Evolutionary conservation across 2,113 vertebrate species (phyloP).

Genomic region (Percopsis transmontana): DNA sequence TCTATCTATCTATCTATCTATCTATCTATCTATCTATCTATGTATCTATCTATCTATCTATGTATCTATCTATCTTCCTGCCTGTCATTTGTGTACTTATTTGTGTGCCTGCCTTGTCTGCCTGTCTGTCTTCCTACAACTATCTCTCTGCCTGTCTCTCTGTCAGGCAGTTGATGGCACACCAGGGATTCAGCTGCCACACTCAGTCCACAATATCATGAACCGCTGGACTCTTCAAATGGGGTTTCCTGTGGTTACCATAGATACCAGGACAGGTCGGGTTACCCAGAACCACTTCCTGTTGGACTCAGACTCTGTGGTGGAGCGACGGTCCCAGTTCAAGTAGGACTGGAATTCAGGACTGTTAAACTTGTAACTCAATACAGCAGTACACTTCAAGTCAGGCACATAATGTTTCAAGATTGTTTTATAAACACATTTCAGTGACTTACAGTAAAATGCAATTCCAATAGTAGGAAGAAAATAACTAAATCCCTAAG

Average conservation of each 20-base stretch:
- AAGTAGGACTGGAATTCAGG: constrained; percentile 73
- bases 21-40: no score
- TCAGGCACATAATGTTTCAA: no score
- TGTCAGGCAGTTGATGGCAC: constrained; percentile 64
- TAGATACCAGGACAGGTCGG: constrained; percentile 78
- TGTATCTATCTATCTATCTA: no score
- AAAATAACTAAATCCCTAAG: no score
- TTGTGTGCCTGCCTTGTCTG: neutral
- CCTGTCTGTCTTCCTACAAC: no score
- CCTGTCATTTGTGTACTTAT: neutral
- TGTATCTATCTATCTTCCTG: no score
- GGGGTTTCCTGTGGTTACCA: constrained; percentile 89
- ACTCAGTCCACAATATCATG: constrained; percentile 82
- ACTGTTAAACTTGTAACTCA: no score
- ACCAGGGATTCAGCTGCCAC: constrained; percentile 38
- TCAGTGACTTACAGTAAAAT: no score
- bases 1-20: no score
- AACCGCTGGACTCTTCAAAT: constrained; percentile 93
- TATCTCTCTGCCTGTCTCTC: constrained; percentile 7
- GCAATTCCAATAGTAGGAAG: no score
- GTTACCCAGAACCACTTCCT: constrained; percentile 89
- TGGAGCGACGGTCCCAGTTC: constrained; percentile 82
- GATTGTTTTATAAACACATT: no score
- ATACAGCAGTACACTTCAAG: no score
- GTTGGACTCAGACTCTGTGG: constrained; percentile 75